Percentiles rank a stretch among this genome's conserved stretches.
These are phyloP conservation scores for Apus apus DNA, from an alignment of 2,113 vertebrate genomes.

Conservation along the genomic window DNA sequence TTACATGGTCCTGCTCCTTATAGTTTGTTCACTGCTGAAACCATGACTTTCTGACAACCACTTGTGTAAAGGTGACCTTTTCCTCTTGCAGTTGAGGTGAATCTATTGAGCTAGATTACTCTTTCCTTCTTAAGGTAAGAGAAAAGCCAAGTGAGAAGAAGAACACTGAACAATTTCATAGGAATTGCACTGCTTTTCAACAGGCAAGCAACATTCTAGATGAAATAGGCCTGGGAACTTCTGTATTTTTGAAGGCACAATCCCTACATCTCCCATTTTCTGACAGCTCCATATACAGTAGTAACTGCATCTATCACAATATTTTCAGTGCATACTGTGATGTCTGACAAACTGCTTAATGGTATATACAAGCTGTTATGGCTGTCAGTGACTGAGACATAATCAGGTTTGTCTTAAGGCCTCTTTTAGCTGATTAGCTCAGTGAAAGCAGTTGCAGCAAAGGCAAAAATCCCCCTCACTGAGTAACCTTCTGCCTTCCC, in stretches of 20 bases:
- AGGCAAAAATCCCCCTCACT: background rate
- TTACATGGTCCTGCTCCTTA: background rate
- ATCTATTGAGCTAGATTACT: background rate
- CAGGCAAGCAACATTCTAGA: background rate
- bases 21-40: background rate
- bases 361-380: constrained; percentile 33
- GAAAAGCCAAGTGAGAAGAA: background rate
- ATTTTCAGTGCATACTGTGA: constrained; percentile 25
- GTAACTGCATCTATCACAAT: constrained; percentile 34
- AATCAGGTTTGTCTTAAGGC: background rate
- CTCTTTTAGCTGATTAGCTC: background rate
- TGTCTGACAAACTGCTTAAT: constrained; percentile 54
- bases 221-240: background rate
- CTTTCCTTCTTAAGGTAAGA: background rate
- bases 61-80: background rate
- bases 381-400: background rate
- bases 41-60: background rate
- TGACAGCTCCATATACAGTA: constrained; percentile 16
- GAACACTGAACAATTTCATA: background rate
- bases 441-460: background rate
- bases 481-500: background rate
- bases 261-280: background rate
- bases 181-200: background rate
- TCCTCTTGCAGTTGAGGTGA: background rate
- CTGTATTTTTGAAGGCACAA: background rate